Percentiles rank a stretch among this genome's conserved stretches.
Conservation (phyloP, 2,797 vertebrate species). For the Xenopus petersii region DNA sequence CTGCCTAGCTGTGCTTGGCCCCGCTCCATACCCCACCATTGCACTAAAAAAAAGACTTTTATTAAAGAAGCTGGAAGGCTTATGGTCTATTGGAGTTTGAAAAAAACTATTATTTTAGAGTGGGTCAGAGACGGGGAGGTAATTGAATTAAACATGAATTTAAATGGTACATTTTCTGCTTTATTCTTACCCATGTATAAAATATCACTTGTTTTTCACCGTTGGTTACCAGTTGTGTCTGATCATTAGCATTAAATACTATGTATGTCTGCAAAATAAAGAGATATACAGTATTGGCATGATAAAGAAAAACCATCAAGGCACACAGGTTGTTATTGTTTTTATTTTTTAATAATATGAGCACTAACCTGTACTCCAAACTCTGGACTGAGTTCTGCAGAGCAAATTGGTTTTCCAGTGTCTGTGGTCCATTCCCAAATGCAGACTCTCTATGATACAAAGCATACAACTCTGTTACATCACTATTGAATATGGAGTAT, state of each 20-base stretch:
- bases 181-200: conserved; percentile 74
- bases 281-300: not conserved
- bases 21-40: too few species aligned
- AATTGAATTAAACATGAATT: too few species aligned
- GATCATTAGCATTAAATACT: conserved; percentile 76
- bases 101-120: too few species aligned
- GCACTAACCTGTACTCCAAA: conserved; percentile 71
- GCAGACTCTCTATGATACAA: conserved; percentile 68
- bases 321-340: too few species aligned
- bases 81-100: too few species aligned
- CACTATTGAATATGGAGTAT: not conserved
- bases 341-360: too few species aligned
- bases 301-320: too few species aligned
- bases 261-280: conserved; percentile 72
- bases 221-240: conserved; percentile 80
- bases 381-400: conserved; percentile 65
- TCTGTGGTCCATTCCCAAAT: conserved; percentile 89
- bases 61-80: too few species aligned
- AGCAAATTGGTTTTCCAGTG: conserved; percentile 65
- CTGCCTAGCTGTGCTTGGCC: too few species aligned
- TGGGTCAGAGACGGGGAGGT: too few species aligned
- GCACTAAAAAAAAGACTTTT: too few species aligned
- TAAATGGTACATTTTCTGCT: too few species aligned
- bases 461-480: not conserved
- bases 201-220: conserved; percentile 74